These are phyloP conservation scores for Daboia siamensis DNA, from an alignment of 2,113 vertebrate genomes.

Conservation along the genomic window DNA sequence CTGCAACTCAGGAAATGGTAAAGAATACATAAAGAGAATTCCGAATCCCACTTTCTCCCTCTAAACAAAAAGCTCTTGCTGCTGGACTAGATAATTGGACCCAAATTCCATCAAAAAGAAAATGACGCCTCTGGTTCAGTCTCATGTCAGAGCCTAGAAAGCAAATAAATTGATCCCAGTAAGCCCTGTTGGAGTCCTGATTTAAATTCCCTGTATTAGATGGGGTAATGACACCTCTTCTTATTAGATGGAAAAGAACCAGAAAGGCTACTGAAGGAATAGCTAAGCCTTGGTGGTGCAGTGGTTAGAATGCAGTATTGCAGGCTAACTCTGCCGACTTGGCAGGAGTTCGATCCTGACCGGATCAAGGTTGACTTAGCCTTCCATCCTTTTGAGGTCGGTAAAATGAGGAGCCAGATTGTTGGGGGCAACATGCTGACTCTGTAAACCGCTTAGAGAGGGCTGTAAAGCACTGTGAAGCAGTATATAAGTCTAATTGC, in stretches of 20 bases:
- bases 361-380: background rate
- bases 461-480: background rate
- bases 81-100: background rate
- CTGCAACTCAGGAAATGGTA: background rate
- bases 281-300: background rate
- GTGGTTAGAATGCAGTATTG: background rate
- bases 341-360: background rate
- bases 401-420: background rate
- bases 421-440: background rate
- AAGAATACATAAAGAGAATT: background rate
- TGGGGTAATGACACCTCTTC: background rate
- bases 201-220: background rate
- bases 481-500: background rate
- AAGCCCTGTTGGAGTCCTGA: background rate
- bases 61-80: background rate
- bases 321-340: background rate
- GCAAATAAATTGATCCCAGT: background rate
- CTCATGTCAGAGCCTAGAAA: background rate
- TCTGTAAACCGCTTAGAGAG: background rate
- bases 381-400: background rate
- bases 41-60: background rate
- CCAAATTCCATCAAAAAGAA: background rate
- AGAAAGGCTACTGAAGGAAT: background rate
- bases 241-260: background rate
- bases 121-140: background rate